Conservation (phyloP, 2,113 vertebrate species). For the Crotophaga sulcirostris region DNA sequence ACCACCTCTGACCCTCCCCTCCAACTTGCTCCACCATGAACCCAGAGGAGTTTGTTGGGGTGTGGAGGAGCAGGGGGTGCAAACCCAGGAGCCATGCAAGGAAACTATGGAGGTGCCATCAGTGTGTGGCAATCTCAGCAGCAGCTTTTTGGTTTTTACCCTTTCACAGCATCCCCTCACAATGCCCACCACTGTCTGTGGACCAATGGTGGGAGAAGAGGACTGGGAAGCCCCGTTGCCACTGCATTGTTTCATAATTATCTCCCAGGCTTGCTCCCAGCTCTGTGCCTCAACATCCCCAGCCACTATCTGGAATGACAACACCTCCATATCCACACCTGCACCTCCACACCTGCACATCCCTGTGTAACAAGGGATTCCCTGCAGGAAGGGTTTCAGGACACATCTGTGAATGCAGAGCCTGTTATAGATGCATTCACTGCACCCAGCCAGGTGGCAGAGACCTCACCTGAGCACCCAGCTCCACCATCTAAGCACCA, state of each 20-base stretch:
- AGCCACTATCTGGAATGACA: not conserved
- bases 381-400: not conserved
- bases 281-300: not conserved
- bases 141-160: not conserved
- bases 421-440: too few species aligned
- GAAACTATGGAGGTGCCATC: not conserved
- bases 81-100: rapidly evolving
- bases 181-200: rapidly evolving
- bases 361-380: not conserved
- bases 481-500: not conserved
- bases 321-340: rapidly evolving
- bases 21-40: rapidly evolving
- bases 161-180: not conserved
- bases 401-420: not conserved
- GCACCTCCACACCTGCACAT: too few species aligned
- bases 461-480: not conserved
- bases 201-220: not conserved
- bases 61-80: not conserved
- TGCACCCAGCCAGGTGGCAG: not conserved
- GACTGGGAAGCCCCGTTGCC: rapidly evolving
- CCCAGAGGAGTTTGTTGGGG: rapidly evolving
- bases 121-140: rapidly evolving
- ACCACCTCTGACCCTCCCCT: rapidly evolving
- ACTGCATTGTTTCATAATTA: rapidly evolving
- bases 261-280: rapidly evolving